Evolutionary conservation across 1,140 invertebrate genomes (phyloP), one percentile per base, ranked within the genome.

Genomic region (Nasonia giraulti): DNA sequence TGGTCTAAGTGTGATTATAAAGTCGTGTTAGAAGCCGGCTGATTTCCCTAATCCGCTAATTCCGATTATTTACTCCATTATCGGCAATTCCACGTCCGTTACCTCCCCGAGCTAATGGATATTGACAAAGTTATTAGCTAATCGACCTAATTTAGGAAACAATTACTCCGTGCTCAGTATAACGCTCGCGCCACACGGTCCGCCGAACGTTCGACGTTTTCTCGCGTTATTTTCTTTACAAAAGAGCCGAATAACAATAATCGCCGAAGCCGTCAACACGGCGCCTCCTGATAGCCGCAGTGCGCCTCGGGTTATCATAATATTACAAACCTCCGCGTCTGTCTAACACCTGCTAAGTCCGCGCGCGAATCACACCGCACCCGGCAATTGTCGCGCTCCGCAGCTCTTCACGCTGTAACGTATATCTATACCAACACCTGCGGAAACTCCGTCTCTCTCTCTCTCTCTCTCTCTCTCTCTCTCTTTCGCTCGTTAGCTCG

Each of bases 251-350:
- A 27, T 27, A 27, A 92, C 92, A 93, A 93, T 92, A 92, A 92
- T 92, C 92, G 92, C 92, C 92, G 92, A 92, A 92, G 90, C 91
- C 91, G 91, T 91, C 91, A 92, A 91, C 92, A 92, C 92, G 92
- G 92, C 92, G 89, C 87, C 88, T 87, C 89, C n/a, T n/a, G n/a
- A n/a, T n/a, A n/a, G n/a, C n/a, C n/a, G n/a, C n/a, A n/a, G n/a
- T n/a, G 92, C 92, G 89, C 87, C 88, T 87, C 89, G 90, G 91
- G 92, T 92, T 93, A 92, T 92, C 91, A 92, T 92, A 93, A 92
- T 92, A 92, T 93, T 93, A 92, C 92, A 92, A 93, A 93, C 92
- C 92, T 90, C 91, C 88, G 89, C 31, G 50, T 20, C 90, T 92
- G 90, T 87, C 88, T 87, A 87, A 88, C 89, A 86, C 86, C 86